Base-by-base conservation (phyloP, 2,113 vertebrate species). In the Xiphias gladius region DNA sequence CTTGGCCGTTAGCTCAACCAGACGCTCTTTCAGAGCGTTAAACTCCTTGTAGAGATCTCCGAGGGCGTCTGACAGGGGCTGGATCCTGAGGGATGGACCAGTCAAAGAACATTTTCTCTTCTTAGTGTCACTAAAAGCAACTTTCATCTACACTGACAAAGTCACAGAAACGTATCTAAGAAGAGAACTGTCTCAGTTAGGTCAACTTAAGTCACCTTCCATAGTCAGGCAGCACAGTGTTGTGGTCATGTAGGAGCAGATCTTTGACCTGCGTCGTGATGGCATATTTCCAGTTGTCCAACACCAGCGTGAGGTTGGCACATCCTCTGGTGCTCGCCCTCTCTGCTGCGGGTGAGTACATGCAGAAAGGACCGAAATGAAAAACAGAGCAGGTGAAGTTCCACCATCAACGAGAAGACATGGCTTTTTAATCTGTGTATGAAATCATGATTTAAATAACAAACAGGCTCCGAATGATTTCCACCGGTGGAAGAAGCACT, bases 201-300 rank as follows among this genome's bases (percentile, higher is more conserved):
- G 41, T 13, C 88, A 97, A 46, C 14, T 39, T 5, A 39, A 39
- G 7, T 39, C 88, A 97, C 97, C 97, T 93, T 11, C 92, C 94
- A 1, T 97, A 97, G 91, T 97, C 96, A 0, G 97, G 96, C 84
- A 97, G 95, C 73, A 97, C 97, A 0, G 93, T 95, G 68, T 86
- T 95, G 93, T 97, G 96, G 90, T 97, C 96, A 0, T 95, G 95
- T 0, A 97, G 93, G n/a, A 97, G 96, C 63, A 97, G 90, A 84
- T 96, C 96, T 85, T 95, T 94, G 55, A 97, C 93, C 89, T 97
- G 96, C 1, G 96, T 95, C 79, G 95, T 94, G 86, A 97, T 97
- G 89, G 97, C 96, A 30, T 95, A 97, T 67, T 96, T 96, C 97
- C 97, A 97, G 92, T 97, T 97, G 87, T 96, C 96, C 83, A 97